Percentiles rank a stretch among this genome's conserved stretches.
phyloP scores from a whole-genome alignment of 2,888 invertebrate species.

The Agrilus cyanescens region DNA sequence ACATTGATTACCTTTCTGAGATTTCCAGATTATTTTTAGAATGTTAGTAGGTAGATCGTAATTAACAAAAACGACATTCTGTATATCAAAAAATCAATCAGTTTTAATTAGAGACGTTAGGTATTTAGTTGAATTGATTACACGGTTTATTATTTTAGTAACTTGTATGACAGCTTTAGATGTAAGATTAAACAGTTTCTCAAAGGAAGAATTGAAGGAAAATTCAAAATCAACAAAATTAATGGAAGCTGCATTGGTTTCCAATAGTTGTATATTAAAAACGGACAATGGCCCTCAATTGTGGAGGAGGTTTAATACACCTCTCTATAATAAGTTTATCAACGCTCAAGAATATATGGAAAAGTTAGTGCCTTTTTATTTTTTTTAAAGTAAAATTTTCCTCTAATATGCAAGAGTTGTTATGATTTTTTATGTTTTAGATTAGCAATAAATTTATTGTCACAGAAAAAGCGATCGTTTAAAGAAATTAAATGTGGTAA shows the following conservation, averaged over 20 bases:
- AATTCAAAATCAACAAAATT: conserved; percentile 54
- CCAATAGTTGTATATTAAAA: conserved; percentile 57
- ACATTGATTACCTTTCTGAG: conserved; percentile 55
- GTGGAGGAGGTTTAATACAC: conserved; percentile 63
- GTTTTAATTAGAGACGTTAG: no score
- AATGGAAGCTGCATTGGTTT: conserved; percentile 59
- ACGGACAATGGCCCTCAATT: conserved; percentile 57
- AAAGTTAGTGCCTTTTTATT: conserved; percentile 31
- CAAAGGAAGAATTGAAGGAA: conserved; percentile 42
- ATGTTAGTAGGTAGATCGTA: conserved; percentile 44
- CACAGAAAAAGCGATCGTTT: conserved; percentile 42
- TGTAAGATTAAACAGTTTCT: conserved; percentile 55
- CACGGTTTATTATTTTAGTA: conserved; percentile 49
- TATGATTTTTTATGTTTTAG: conserved; percentile 32
- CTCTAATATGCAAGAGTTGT: neutral
- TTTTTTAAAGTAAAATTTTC: conserved; percentile 2
- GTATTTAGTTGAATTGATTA: no score
- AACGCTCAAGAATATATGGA: conserved; percentile 63
- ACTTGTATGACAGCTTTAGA: conserved; percentile 63
- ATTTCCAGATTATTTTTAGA: conserved; percentile 66
- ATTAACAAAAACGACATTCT: no score
- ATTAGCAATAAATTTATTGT: conserved; percentile 52
- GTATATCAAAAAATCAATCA: no score
- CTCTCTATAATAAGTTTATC: conserved; percentile 55
- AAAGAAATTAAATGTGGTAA: conserved; percentile 26